These are phyloP conservation scores for Plecturocebus donacophilus DNA, from an alignment of 2,113 vertebrate genomes.

Conservation along the genomic window DNA sequence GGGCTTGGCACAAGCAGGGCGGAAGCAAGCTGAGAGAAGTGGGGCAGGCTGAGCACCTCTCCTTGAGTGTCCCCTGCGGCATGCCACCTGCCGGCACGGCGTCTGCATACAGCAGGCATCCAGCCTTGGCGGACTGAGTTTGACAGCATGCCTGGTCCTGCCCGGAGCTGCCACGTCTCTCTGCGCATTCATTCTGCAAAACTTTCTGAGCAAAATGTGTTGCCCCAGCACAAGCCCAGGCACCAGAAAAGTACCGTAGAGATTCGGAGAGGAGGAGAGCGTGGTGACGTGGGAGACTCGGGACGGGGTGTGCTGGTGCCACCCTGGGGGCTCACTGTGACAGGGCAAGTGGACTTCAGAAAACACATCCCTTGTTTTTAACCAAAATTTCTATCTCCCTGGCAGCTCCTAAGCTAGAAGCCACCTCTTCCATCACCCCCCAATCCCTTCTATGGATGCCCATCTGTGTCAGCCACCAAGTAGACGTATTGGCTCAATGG, in stretches of 20 bases:
- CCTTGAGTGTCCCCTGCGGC: accelerated
- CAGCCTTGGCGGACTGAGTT: background rate
- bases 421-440: background rate
- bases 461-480: background rate
- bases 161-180: background rate
- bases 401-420: background rate
- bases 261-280: too few species aligned
- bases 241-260: background rate
- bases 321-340: accelerated
- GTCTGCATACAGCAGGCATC: background rate
- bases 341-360: background rate
- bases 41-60: background rate
- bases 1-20: background rate
- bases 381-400: background rate
- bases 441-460: background rate
- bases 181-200: background rate
- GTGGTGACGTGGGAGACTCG: accelerated
- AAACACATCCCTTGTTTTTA: background rate
- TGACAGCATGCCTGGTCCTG: background rate
- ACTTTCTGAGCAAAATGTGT: background rate
- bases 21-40: accelerated
- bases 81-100: accelerated
- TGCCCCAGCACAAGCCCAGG: background rate
- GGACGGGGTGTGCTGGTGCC: accelerated
- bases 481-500: background rate